Evolutionary conservation across 2,113 vertebrate genomes (phyloP).

Genomic region (Thalassarche chlororhynchos): DNA sequence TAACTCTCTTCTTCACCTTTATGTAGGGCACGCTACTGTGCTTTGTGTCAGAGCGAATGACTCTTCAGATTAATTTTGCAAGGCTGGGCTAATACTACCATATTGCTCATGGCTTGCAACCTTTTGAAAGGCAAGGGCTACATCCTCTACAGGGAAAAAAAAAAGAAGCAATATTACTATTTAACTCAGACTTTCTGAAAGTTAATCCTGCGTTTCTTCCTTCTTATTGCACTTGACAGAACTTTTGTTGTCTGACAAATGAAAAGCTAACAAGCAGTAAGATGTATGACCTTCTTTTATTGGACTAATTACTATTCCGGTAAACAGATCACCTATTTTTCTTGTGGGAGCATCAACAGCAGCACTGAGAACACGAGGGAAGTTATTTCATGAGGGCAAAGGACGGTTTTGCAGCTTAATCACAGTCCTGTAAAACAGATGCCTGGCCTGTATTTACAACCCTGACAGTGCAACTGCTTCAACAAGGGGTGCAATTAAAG

Average conservation of each 20-base stretch:
- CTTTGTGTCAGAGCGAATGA: background rate
- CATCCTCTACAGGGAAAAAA: background rate
- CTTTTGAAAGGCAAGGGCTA: background rate
- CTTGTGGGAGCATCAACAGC: background rate
- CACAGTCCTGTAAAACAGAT: background rate
- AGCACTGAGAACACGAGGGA: background rate
- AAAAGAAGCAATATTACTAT: background rate
- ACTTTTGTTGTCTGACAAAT: conserved; percentile 36
- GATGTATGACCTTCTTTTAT: background rate
- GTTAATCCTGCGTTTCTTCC: background rate
- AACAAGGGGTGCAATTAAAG: background rate
- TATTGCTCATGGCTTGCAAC: conserved; percentile 37
- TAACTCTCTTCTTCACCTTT: conserved; percentile 52
- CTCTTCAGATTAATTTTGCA: conserved; percentile 31
- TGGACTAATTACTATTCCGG: conserved; percentile 4
- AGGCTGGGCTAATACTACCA: background rate
- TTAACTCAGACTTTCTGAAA: background rate
- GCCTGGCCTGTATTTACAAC: background rate
- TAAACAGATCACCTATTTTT: conserved; percentile 21
- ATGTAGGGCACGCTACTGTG: conserved; percentile 25
- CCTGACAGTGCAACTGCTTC: background rate
- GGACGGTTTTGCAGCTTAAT: conserved; percentile 3
- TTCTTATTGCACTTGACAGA: conserved; percentile 39
- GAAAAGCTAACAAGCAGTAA: conserved; percentile 48
- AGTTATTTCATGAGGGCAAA: background rate